phyloP scores from a whole-genome alignment of 2,888 invertebrate genomes.

The Sminthurinus aureus region DNA sequence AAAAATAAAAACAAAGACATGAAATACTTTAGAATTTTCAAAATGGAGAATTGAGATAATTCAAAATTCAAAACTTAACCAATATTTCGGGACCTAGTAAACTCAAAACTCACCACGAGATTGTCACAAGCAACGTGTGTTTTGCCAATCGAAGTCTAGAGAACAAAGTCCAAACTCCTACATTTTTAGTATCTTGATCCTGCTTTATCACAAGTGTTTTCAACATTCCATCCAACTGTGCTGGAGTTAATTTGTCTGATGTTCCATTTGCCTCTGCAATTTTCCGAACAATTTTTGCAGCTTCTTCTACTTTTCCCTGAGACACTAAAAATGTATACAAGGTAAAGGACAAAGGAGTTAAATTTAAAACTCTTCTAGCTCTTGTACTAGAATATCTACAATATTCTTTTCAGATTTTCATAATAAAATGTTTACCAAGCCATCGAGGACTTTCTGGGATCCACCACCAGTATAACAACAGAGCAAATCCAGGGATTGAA shows the following conservation, averaged over 20 bases:
- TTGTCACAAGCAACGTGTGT: constrained; percentile 48
- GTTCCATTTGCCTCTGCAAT: constrained; percentile 53
- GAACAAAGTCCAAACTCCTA: constrained; percentile 47
- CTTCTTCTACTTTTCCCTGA: constrained; percentile 52
- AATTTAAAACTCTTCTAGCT: too few species aligned
- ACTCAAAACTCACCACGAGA: constrained; percentile 39
- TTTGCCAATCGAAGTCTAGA: constrained; percentile 45
- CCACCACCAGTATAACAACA: constrained; percentile 53
- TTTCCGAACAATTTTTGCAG: constrained; percentile 46
- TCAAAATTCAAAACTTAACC: too few species aligned
- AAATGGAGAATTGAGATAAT: too few species aligned
- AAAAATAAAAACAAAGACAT: constrained; percentile 7
- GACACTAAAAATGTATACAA: too few species aligned
- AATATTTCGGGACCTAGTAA: too few species aligned
- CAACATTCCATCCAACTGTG: constrained; percentile 35
- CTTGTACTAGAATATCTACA: too few species aligned
- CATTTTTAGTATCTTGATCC: constrained; percentile 24
- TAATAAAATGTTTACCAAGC: too few species aligned
- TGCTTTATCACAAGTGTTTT: constrained; percentile 32
- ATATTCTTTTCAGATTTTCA: too few species aligned
- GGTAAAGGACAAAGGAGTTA: too few species aligned
- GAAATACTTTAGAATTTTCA: background rate
- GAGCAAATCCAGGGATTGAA: constrained; percentile 57
- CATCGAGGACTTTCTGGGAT: too few species aligned
- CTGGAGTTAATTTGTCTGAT: constrained; percentile 34